phyloP scores from a whole-genome alignment of 2,888 invertebrate species.

The Orthonychiurus folsomi region DNA sequence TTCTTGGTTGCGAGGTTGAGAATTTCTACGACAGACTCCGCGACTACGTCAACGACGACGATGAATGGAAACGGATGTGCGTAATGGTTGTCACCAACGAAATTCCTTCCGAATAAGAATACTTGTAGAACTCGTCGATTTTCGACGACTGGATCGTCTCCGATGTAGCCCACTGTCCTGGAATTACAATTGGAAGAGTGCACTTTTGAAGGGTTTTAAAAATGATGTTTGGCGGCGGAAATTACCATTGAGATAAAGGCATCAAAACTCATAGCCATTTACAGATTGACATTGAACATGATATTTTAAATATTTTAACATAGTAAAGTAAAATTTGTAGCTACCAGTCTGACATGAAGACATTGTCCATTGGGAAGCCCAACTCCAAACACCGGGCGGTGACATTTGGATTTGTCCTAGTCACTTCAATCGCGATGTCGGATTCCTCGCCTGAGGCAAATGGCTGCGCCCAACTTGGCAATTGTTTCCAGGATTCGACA shows the following conservation, averaged over 20 bases:
- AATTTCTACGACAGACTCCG: conserved; percentile 15
- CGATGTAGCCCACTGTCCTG: conserved; percentile 16
- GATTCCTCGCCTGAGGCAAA: conserved; percentile 33
- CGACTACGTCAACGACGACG: conserved; percentile 16
- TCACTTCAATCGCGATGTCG: conserved; percentile 18
- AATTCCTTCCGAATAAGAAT: conserved; percentile 16
- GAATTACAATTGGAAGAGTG: conserved; percentile 3
- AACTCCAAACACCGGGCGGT: background rate
- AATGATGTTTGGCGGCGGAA: background rate
- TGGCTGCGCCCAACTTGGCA: conserved; percentile 24
- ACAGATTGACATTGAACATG: background rate
- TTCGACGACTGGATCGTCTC: conserved; percentile 9
- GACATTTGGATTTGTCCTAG: conserved; percentile 4
- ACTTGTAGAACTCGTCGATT: conserved; percentile 11
- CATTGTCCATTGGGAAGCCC: conserved; percentile 5
- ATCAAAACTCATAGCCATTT: too few species aligned
- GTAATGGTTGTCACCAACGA: conserved; percentile 19
- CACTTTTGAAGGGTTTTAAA: background rate
- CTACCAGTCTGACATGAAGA: background rate
- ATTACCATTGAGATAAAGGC: too few species aligned
- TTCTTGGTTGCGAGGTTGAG: conserved; percentile 21
- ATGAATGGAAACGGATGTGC: conserved; percentile 28
- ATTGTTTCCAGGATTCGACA: conserved; percentile 23
- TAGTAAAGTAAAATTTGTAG: background rate
- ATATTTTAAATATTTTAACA: background rate